These are phyloP conservation scores for Cataglyphis cursor DNA, from an alignment of 2,888 invertebrate species.

Conservation along the genomic window DNA sequence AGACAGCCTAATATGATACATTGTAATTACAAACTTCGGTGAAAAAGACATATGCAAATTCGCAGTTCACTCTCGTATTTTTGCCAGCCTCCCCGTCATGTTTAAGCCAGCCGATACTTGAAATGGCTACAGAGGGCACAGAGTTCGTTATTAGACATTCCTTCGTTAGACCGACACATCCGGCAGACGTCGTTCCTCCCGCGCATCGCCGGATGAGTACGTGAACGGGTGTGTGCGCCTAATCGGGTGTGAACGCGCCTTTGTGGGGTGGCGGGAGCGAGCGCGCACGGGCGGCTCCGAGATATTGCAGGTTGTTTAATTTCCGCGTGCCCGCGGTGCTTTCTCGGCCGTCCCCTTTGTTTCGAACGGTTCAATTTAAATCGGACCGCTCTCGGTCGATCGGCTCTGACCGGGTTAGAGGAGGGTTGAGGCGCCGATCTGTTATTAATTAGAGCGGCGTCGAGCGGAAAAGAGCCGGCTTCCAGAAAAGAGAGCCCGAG, in stretches of 20 bases:
- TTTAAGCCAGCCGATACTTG: conserved; percentile 49
- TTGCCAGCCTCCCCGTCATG: conserved; percentile 1
- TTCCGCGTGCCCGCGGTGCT: conserved; percentile 78
- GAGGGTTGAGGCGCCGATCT: conserved; percentile 83
- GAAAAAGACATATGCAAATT: conserved; percentile 1
- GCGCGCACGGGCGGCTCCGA: conserved; percentile 72
- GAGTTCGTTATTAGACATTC: conserved; percentile 83
- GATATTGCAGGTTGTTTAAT: conserved; percentile 86
- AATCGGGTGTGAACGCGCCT: conserved; percentile 85
- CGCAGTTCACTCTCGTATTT: conserved; percentile 28
- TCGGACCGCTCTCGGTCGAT: conserved; percentile 74
- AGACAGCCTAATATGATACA: neutral
- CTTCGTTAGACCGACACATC: conserved; percentile 74
- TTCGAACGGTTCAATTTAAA: conserved; percentile 86
- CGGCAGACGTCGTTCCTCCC: conserved; percentile 60
- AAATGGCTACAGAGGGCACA: conserved; percentile 61
- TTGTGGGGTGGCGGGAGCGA: conserved; percentile 78
- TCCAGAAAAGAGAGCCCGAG: conserved; percentile 71
- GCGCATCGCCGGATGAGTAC: conserved; percentile 62
- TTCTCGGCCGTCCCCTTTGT: conserved; percentile 80
- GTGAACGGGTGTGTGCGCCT: conserved; percentile 77
- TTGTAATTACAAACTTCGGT: neutral
- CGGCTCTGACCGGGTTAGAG: conserved; percentile 33
- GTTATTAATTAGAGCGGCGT: conserved; percentile 85
- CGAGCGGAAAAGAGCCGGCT: conserved; percentile 79